Base-by-base conservation (phyloP, 2,888 invertebrate species). In the Automeris io region DNA sequence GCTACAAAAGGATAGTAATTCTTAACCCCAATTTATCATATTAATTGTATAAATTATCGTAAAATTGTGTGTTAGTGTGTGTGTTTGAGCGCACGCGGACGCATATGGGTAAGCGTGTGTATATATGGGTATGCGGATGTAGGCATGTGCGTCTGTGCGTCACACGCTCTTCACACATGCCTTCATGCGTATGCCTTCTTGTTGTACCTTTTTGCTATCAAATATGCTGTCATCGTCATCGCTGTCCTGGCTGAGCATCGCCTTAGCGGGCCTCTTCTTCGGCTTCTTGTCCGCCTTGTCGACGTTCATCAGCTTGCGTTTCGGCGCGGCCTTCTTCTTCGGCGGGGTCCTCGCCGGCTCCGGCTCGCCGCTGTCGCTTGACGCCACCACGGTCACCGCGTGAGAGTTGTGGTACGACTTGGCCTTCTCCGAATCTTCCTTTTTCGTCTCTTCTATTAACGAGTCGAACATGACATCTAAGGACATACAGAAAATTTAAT, bases 391-490 rank as follows among this genome's bases (percentile, higher is more conserved):
- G 0, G 59, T 57, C 1, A 57, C 41, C 2, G 47, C 26, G 9
- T 49, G 42, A 1, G 37, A 51, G 21, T 41, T 54, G 40, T 44
- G 49, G 40, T 51, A 61, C 31, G 49, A 39, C 34, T 58, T 49
- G 8, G 47, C 38, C 23, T 57, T 67, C 7, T 52, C 46, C 0
- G 43, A 40, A 7, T 72, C 65, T 18, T 81, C 80, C 9, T 78
- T 83, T 47, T 79, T 82, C 0, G 81, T 68, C 32, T 85, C 86
- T 46, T 86, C 87, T 43, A 87, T 87, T 38, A 87, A 55, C 0
- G 87, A 87, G 52, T 87, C 87, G 59, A 87, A 87, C 8, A 87
- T 66, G 46, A 82, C 86, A 37, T 87, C 87, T 87, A 71, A 2
- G 61, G 63, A 31, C n/a, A 11, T n/a, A 18, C 7, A 11, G 31